Evolutionary conservation across 1,140 invertebrate genomes (phyloP).

Genomic region (Drosophila lowei): DNA sequence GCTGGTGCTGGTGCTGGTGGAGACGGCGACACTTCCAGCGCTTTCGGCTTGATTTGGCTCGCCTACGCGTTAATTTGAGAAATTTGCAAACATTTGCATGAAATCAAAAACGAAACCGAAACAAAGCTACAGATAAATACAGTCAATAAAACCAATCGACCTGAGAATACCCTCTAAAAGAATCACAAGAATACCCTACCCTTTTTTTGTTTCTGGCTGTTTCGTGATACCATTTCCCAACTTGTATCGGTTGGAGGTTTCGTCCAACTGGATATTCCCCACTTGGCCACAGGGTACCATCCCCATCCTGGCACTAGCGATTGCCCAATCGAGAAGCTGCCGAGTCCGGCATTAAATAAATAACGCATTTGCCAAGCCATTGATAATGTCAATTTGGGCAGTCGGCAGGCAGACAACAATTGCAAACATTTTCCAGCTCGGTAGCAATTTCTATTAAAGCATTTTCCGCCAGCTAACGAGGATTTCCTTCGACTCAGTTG

Average conservation of each 20-base stretch:
- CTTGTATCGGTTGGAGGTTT: no score
- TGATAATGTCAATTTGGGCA: conserved; percentile 60
- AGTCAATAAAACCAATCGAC: conserved; percentile 22
- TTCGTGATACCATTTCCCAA: no score
- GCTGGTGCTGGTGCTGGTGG: conserved; percentile 7
- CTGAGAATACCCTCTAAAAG: conserved; percentile 20
- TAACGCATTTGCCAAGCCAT: conserved; percentile 52
- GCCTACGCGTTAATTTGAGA: conserved; percentile 76
- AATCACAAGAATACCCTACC: no score
- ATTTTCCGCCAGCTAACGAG: conserved; percentile 68
- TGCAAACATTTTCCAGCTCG: conserved; percentile 39
- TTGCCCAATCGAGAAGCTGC: conserved; percentile 38
- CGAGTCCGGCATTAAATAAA: conserved; percentile 55
- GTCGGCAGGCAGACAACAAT: conserved; percentile 44
- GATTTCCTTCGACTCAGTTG: conserved; percentile 40
- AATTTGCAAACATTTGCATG: conserved; percentile 76
- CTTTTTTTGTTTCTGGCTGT: no score
- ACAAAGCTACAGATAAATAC: conserved; percentile 36
- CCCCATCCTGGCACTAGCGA: not conserved
- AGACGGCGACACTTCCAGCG: conserved; percentile 59
- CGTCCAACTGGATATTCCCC: no score
- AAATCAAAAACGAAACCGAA: conserved; percentile 55
- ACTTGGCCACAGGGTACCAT: conserved; percentile 6
- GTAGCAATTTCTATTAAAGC: conserved; percentile 66
- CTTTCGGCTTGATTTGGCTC: conserved; percentile 53